Evolutionary conservation across 2,797 vertebrate species (phyloP), one percentile per base, ranked within the genome.

Genomic region (Ciconia nigra): DNA sequence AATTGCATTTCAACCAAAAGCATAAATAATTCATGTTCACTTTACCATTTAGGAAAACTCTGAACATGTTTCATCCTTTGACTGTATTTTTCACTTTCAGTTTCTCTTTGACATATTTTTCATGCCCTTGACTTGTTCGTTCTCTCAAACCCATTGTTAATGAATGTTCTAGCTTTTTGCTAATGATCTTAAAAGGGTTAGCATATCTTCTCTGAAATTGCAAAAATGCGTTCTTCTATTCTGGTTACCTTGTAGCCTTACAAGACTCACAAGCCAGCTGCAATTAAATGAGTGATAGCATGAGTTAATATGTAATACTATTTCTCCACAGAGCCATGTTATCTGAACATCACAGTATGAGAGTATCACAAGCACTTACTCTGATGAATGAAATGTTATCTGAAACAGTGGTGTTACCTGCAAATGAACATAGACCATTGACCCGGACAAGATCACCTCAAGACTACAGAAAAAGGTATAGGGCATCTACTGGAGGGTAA

Each of bases 381-480:
- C 97, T 99, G 95, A 99, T 98, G 97, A 98, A 95, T 20, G 99
- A 99, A 67, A 96, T 99, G 84, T 90, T 98, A 28, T 90, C 94
- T 31, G 98, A 97, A 46, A 97, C 98, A 19, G 79, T 73, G n/a
- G 76, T 84, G 11, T 80, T 97, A 21, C 93, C 94, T 61, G 58
- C 87, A 67, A 31, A 61, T 73, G 59, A 55, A 51, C 41, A 4
- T 3, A 97, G 66, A 39, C 62, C 46, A 11, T 69, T 55, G 33
- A 72, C 86, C 47, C 78, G 47, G 63, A 77, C 21, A 92, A 93
- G 17, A 52, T 41, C 93, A 13, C 17, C 89, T 88, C 90, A 57
- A 5, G 37, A 47, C 18, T 61, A 52, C 51, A 89, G 71, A 49
- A 51, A 11, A 54, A 90, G 52, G 4, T 8, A 1, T 5, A 11